Conservation (phyloP, 2,888 invertebrate species). For the Cylloceria caligata region DNA sequence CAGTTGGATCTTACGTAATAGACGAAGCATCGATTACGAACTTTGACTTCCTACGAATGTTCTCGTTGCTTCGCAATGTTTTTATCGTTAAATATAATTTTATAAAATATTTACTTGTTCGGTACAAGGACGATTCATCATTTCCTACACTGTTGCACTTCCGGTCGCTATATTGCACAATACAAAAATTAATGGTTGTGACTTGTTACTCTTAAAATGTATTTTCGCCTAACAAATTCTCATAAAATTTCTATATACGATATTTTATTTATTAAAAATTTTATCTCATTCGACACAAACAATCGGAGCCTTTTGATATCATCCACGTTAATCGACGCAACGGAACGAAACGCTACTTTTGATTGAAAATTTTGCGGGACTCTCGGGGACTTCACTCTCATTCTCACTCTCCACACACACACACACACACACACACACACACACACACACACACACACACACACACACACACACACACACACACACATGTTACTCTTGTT, state of each 20-base stretch:
- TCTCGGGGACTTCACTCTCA: constrained; percentile 46
- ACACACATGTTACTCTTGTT: constrained; percentile 3
- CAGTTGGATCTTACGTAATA: neutral
- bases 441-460: neutral
- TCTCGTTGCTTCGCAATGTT: neutral
- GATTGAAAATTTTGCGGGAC: neutral
- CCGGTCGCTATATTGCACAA: neutral
- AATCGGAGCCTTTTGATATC: no score
- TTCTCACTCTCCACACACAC: constrained; percentile 3
- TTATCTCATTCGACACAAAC: no score
- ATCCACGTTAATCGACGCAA: no score
- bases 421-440: neutral
- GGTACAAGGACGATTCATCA: no score
- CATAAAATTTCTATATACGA: neutral
- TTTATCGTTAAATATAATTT: neutral
- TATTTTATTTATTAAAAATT: no score
- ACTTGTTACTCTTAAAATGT: neutral
- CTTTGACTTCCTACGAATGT: constrained; percentile 3
- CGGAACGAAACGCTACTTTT: neutral
- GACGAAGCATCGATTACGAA: constrained; percentile 3
- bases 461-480: neutral
- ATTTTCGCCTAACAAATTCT: neutral
- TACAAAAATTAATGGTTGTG: no score
- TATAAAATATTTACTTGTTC: neutral
- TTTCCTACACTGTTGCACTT: neutral